Evolutionary conservation across 37 sponge, comb jelly and placozoan species (phyloP).

Genomic region (Cladorhizidae sp.): DNA sequence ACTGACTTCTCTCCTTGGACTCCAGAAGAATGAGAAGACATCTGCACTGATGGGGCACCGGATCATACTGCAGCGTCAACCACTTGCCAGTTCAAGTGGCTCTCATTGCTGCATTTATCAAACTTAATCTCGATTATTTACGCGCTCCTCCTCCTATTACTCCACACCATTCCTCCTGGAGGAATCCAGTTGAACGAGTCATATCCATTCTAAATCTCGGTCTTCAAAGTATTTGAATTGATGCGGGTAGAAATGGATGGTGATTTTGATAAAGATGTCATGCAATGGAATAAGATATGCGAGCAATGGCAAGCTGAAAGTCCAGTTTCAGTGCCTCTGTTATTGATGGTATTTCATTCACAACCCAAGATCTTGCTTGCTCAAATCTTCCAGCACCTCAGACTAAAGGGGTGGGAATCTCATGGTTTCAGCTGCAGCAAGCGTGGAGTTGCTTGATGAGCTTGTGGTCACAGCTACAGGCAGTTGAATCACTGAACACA

Average conservation of each 20-base stretch:
- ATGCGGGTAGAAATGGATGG: constrained; percentile 15
- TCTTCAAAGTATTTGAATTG: constrained; percentile 27
- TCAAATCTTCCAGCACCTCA: background rate
- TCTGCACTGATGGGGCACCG: constrained; percentile 44
- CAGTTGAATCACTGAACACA: background rate
- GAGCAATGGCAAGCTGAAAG: background rate
- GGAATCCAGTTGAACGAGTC: constrained; percentile 55
- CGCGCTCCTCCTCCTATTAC: constrained; percentile 19
- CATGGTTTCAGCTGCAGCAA: background rate
- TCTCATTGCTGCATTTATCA: constrained; percentile 35
- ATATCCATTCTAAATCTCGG: constrained; percentile 47
- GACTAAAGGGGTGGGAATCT: background rate
- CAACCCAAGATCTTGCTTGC: background rate
- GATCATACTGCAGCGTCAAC: constrained; percentile 48
- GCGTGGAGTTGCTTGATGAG: background rate
- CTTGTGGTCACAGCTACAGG: background rate
- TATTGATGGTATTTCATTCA: no score
- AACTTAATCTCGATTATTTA: no score
- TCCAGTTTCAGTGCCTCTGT: no score
- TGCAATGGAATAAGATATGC: constrained; percentile 27
- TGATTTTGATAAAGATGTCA: constrained; percentile 21
- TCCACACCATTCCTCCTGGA: constrained; percentile 46
- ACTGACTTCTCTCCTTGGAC: background rate
- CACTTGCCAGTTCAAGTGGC: constrained; percentile 40
- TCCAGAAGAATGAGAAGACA: background rate